A percentile compares a stretch with the other conserved stretches of the same genome.
Evolutionary conservation across 2,888 invertebrate genomes (phyloP).

Genomic region (Acanthopleura granulata): DNA sequence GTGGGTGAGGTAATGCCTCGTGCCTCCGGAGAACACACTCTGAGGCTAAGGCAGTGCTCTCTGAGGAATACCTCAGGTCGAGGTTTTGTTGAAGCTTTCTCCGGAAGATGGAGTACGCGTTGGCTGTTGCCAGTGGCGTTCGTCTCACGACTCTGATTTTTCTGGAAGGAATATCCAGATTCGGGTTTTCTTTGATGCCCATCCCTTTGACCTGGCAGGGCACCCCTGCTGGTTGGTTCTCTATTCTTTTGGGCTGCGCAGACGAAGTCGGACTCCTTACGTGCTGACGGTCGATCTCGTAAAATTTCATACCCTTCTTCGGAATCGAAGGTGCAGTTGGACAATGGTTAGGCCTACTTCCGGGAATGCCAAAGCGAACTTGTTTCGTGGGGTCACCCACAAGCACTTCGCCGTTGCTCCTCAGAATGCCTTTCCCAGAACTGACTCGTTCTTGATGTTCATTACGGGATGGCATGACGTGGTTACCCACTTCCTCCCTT

Average conservation of each 20-base stretch:
- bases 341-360: neutral
- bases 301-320: neutral
- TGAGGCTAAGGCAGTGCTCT: neutral
- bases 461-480: neutral
- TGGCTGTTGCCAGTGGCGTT: neutral
- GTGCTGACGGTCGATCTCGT: neutral
- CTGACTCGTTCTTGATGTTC: neutral
- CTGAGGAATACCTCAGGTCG: neutral
- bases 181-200: neutral
- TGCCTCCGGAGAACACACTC: neutral
- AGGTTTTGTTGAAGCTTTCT: neutral
- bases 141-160: neutral
- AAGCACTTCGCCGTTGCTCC: neutral
- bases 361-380: neutral
- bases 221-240: neutral
- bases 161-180: neutral
- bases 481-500: neutral
- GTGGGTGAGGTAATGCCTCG: neutral
- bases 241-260: neutral
- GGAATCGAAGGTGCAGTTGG: neutral
- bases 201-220: neutral
- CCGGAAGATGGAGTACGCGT: neutral
- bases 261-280: neutral
- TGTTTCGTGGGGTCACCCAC: neutral
- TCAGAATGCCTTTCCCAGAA: neutral